Evolutionary conservation across 2,888 invertebrate species (phyloP).

Genomic region (Eristalinus aeneus): DNA sequence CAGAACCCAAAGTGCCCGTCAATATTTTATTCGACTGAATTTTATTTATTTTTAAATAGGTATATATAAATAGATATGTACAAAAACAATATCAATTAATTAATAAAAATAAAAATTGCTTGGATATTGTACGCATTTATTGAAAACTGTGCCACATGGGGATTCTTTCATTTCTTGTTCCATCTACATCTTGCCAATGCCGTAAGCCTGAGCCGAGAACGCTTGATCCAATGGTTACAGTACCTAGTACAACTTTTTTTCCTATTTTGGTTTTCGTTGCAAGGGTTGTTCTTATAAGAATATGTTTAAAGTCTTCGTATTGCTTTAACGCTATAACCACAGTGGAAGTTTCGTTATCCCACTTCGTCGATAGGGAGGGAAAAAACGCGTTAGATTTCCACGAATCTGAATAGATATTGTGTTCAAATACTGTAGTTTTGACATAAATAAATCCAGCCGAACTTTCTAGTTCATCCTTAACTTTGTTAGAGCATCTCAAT

Average conservation of each 20-base stretch:
- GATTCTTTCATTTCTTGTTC: constrained; percentile 76
- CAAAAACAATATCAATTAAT: constrained; percentile 14
- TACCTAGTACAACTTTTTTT: constrained; percentile 79
- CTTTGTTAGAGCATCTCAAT: constrained; percentile 80
- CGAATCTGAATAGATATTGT: constrained; percentile 82
- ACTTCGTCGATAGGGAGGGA: constrained; percentile 89
- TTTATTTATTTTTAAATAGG: neutral
- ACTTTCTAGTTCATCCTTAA: constrained; percentile 79
- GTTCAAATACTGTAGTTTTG: constrained; percentile 88
- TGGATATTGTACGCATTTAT: constrained; percentile 65
- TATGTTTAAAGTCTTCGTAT: constrained; percentile 75
- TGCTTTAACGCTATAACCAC: constrained; percentile 76
- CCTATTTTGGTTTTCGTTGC: constrained; percentile 80
- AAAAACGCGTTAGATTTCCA: constrained; percentile 89
- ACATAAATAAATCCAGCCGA: constrained; percentile 85
- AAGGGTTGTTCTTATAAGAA: constrained; percentile 77
- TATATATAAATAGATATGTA: neutral
- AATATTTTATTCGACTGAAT: too few relatives aligned
- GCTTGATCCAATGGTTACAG: constrained; percentile 75
- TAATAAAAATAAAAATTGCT: neutral
- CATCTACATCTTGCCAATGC: constrained; percentile 76
- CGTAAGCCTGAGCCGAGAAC: constrained; percentile 74
- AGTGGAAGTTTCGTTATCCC: constrained; percentile 82
- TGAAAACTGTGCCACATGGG: constrained; percentile 79
- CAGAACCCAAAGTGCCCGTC: too few relatives aligned